Evolutionary conservation across 2,113 vertebrate genomes (phyloP), one percentile per base, ranked within the genome.

Genomic region (Meleagris gallopavo): DNA sequence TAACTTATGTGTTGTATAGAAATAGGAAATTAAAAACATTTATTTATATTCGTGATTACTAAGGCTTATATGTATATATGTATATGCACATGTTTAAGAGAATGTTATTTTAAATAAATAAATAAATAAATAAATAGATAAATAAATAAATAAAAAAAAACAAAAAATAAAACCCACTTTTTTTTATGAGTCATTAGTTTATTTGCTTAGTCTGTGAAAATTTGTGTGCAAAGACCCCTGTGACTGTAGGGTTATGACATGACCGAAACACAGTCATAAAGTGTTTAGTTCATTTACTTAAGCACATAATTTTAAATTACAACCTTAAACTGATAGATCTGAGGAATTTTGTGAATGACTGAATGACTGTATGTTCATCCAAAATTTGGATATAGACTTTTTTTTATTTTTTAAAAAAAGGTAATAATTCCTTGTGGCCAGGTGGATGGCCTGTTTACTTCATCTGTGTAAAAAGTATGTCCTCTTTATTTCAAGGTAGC

Each of bases 401-500:
- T 52, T 20, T 3, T 17, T 17, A 11, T 79, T 86, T 25, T 50
- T 6, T n/a, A n/a, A n/a, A n/a, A n/a, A n/a, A n/a, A n/a, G n/a
- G n/a, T n/a, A n/a, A n/a, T n/a, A n/a, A n/a, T n/a, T 71, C 13
- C 15, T 69, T 85, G 38, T 70, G 36, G n/a, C n/a, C n/a, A n/a
- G n/a, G n/a, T 52, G 22, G 57, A 57, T 72, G 9, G 38, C 66
- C 36, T 61, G 20, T 84, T 90, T 84, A 55, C 54, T 91, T 89
- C 10, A 67, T 88, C 17, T 12, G 7, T 46, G 11, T 61, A 7
- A 92, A 89, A 86, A 65, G 10, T 40, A 36, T 17, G 60, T 70
- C 10, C 21, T 79, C 55, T 76, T 81, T 94, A 84, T 76, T 94
- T 78, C 80, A 84, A 41, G 30, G 50, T 76, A 89, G 86, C 40